Evolutionary conservation across 2,113 vertebrate species (phyloP).

Genomic region (Hemiscyllium ocellatum): DNA sequence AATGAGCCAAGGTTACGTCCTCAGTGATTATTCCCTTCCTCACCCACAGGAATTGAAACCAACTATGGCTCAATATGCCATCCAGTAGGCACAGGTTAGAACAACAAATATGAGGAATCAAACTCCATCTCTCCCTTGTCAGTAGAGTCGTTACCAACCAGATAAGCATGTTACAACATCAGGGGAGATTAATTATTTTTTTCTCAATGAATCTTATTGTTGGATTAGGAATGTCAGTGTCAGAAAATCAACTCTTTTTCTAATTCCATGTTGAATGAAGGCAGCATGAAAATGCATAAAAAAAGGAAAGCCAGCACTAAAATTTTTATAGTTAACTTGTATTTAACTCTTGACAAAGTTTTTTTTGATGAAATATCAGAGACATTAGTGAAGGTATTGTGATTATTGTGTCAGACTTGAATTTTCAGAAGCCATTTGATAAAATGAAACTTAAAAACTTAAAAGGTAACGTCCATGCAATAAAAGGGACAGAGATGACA

Average conservation of each 20-base stretch:
- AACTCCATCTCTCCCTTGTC: neutral
- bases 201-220: neutral
- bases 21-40: neutral
- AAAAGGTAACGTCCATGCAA: neutral
- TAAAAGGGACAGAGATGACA: neutral
- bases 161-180: neutral
- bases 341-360: neutral
- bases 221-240: neutral
- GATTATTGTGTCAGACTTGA: neutral
- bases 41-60: neutral
- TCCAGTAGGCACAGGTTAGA: neutral
- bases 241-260: neutral
- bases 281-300: neutral
- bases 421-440: neutral
- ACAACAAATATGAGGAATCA: neutral
- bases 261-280: neutral
- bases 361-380: neutral
- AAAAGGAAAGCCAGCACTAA: neutral
- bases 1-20: neutral
- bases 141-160: neutral
- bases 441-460: neutral
- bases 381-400: neutral
- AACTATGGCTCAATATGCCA: neutral
- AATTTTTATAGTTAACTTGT: neutral
- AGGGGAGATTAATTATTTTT: neutral